These are phyloP conservation scores for Pachliopta kotzebuea DNA, from an alignment of 2,888 invertebrate species.

Conservation along the genomic window DNA sequence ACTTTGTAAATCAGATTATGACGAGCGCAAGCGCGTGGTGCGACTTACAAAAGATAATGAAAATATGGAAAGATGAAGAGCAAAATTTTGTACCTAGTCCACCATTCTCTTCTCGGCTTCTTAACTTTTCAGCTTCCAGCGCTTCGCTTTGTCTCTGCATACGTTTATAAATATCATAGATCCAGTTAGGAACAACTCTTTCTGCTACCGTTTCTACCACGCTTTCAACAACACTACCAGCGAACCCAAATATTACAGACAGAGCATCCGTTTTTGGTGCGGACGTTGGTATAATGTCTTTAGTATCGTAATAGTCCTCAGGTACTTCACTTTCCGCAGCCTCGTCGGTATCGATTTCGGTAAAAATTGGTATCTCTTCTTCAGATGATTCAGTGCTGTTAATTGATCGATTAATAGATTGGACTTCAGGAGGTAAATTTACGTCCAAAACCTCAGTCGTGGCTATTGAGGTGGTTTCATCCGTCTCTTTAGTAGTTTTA, in stretches of 20 bases:
- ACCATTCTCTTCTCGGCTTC: slow-evolving; percentile 75
- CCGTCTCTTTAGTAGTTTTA: slow-evolving; percentile 7
- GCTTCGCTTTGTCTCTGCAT: slow-evolving; percentile 74
- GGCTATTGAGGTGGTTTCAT: slow-evolving; percentile 10
- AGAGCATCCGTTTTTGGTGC: slow-evolving; percentile 67
- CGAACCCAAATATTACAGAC: slow-evolving; percentile 69
- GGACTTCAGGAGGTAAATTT: not conserved
- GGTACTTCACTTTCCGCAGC: slow-evolving; percentile 49
- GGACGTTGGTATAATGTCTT: slow-evolving; percentile 66
- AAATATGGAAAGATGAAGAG: no score
- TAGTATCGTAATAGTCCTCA: slow-evolving; percentile 72
- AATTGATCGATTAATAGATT: slow-evolving; percentile 28
- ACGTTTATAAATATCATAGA: slow-evolving; percentile 66
- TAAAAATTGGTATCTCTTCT: slow-evolving; percentile 58
- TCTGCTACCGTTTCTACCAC: slow-evolving; percentile 72
- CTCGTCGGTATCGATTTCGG: slow-evolving; percentile 61
- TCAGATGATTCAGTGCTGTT: slow-evolving; percentile 44
- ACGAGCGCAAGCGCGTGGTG: no score
- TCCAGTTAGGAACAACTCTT: slow-evolving; percentile 66
- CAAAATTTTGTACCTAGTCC: slow-evolving; percentile 58
- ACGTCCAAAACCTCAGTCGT: slow-evolving; percentile 3
- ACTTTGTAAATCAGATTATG: no score
- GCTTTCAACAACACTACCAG: slow-evolving; percentile 71
- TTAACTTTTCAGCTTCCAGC: slow-evolving; percentile 65
- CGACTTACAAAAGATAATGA: no score